Base-by-base conservation (phyloP, 1,140 invertebrate genomes). In the Triops longicaudatus region DNA sequence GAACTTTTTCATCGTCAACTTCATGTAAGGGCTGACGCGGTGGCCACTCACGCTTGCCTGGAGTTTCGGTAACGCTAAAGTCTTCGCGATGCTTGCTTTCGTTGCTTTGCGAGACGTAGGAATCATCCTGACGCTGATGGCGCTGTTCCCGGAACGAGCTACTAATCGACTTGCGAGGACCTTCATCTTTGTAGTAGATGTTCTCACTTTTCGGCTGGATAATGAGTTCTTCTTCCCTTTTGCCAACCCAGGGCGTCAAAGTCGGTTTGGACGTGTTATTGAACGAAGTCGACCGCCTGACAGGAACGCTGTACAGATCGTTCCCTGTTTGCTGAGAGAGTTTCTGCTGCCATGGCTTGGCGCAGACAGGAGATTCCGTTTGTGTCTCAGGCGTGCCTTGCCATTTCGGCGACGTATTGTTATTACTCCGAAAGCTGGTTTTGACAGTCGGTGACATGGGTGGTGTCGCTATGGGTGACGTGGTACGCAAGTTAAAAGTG, bases 401-500 rank as follows among this genome's bases (percentile, higher is more conserved):
- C 50, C 37, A 43, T 6, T 43, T 75, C 14, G 37, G 11, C 63
- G 4, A 14, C n/a, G 0, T 44, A 17, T 11, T 12, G 28, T 31
- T 44, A 42, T 42, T 75, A 28, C 74, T 75, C 14, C 12, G 7
- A 10, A 50, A 44, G 26, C 37, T 42, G 44, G 4, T 75, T 43
- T 75, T 75, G 37, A 43, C 37, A 17, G 31, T 41, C 4, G 74
- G 74, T 26, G 28, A 37, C 77, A 75, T 31, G 22, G 77, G 27
- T 37, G 77, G 50, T 11, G 71, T 28, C 14, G 17, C 26, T 11
- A 26, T n/a, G 41, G 31, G 74, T n/a, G 77, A 77, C 14, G n/a
- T 10, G 27, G 50, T 42, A 7, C 73, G 74, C 11, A 42, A n/a
- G 41, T 75, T 79, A 75, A 82, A 82, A 0, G 79, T 81, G 72